These are phyloP conservation scores for Agrochola litura DNA, from an alignment of 2,888 invertebrate species.

Conservation along the genomic window DNA sequence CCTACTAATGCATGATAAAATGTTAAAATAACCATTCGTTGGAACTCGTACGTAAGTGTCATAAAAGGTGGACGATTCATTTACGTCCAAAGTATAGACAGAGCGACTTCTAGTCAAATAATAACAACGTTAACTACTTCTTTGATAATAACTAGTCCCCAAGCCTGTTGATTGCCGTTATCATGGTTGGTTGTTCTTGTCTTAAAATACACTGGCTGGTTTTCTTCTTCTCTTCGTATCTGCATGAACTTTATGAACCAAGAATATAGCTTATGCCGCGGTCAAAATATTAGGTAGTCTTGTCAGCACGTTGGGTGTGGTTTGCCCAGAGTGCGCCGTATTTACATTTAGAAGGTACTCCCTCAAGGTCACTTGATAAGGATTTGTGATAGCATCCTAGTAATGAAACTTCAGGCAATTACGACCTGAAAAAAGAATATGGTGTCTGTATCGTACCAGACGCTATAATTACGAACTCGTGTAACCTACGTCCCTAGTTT, in stretches of 20 bases:
- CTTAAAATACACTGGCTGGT: neutral
- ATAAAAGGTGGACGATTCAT: neutral
- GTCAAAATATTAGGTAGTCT: neutral
- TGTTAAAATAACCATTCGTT: neutral
- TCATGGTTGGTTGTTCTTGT: neutral
- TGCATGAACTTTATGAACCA: neutral
- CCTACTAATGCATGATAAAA: neutral
- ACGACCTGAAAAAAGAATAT: neutral
- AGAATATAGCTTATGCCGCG: neutral
- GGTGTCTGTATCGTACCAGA: neutral
- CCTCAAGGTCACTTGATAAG: neutral
- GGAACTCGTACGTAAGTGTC: neutral
- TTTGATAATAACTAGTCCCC: neutral
- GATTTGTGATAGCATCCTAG: neutral
- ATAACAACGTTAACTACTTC: neutral
- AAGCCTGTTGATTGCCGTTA: neutral
- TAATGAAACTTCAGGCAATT: neutral
- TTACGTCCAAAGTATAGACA: neutral
- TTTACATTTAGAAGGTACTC: neutral
- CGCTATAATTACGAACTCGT: slow-evolving; percentile 19
- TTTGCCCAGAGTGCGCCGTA: neutral
- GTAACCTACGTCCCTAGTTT: slow-evolving; percentile 1
- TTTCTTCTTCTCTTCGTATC: neutral
- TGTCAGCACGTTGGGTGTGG: neutral
- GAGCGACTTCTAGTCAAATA: too few species aligned